phyloP scores from a whole-genome alignment of 1,140 invertebrate genomes.

The Heliconius hewitsoni region DNA sequence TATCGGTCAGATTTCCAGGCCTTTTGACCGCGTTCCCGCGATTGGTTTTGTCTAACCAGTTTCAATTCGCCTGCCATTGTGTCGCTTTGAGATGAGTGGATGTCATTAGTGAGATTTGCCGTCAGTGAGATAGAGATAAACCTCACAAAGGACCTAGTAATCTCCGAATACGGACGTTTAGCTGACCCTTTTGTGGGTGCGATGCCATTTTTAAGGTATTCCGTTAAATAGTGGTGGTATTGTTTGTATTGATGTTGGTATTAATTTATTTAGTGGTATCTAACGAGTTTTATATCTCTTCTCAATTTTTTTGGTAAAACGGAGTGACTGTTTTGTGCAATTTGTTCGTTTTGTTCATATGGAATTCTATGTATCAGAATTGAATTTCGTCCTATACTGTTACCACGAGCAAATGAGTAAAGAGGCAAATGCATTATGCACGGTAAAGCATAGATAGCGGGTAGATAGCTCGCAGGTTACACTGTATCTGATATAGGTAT shows the following conservation, averaged over 20 bases:
- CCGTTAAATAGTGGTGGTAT: conserved; percentile 21
- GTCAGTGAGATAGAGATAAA: conserved; percentile 69
- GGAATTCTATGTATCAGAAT: too few relatives aligned
- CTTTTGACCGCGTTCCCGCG: conserved; percentile 58
- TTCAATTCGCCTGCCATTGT: conserved; percentile 75
- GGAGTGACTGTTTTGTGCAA: too few relatives aligned
- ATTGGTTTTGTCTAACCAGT: conserved; percentile 73
- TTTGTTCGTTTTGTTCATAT: too few relatives aligned
- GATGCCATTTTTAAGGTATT: conserved; percentile 44
- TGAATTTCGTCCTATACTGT: too few relatives aligned
- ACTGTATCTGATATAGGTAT: too few relatives aligned
- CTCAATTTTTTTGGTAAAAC: too few relatives aligned
- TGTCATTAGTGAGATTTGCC: conserved; percentile 71
- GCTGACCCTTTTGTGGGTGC: conserved; percentile 43
- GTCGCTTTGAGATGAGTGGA: conserved; percentile 70
- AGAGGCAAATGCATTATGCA: too few relatives aligned
- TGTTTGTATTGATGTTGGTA: not conserved
- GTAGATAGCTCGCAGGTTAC: too few relatives aligned
- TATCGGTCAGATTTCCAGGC: conserved; percentile 56
- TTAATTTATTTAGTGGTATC: too few relatives aligned
- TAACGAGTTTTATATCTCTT: too few relatives aligned
- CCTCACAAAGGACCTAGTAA: conserved; percentile 64
- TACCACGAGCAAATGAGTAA: too few relatives aligned
- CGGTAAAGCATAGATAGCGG: too few relatives aligned
- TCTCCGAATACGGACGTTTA: conserved; percentile 57